Evolutionary conservation across 2,797 vertebrate genomes (phyloP), one percentile per base, ranked within the genome.

Genomic region (Semaprochilodus insignis): DNA sequence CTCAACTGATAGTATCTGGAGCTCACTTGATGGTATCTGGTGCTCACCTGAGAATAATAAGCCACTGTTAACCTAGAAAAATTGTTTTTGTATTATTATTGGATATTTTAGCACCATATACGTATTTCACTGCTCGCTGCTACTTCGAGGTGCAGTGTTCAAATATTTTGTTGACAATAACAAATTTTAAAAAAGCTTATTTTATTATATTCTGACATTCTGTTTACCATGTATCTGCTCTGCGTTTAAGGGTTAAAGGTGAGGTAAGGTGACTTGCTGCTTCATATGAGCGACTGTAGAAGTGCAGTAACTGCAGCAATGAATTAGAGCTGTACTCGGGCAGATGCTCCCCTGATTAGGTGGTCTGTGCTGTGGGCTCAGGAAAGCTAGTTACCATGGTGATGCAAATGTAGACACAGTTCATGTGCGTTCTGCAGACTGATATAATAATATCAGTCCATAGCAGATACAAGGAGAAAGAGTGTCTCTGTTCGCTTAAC

Each of bases 241-340:
- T 44, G 17, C 17, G 8, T 17, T 17, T 17, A 19, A 36, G 63
- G 17, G 16, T 66, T 65, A 65, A 65, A 65, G 23, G 31, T 66
- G 5, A 5, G 36, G 5, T 31, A 84, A 86, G 83, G 87, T 78
- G 88, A 92, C 91, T 90, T 10, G 11, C 3, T 21, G 19, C 16
- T 19, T 59, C 3, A 2, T 3, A n/a, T 59, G 55, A 59, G 55
- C 21, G 8, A 2, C 21, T 59, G 16, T n/a, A 25, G 10, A 6
- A 69, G 27, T 31, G 21, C 31, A 69, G 34, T 66, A 69, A 19
- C 66, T 40, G 52, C 36, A 21, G n/a, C 36, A 13, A 59, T 40
- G 13, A 72, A 44, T 36, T 14, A 23, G 40, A 44, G 7, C 4
- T 25, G 59, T 23, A 27, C 23, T 62, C 16, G 0, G n/a, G 19